Percentiles rank a stretch among this genome's conserved stretches.
Conservation (phyloP, 2,888 invertebrate genomes). For the Bimastos eiseni region DNA sequence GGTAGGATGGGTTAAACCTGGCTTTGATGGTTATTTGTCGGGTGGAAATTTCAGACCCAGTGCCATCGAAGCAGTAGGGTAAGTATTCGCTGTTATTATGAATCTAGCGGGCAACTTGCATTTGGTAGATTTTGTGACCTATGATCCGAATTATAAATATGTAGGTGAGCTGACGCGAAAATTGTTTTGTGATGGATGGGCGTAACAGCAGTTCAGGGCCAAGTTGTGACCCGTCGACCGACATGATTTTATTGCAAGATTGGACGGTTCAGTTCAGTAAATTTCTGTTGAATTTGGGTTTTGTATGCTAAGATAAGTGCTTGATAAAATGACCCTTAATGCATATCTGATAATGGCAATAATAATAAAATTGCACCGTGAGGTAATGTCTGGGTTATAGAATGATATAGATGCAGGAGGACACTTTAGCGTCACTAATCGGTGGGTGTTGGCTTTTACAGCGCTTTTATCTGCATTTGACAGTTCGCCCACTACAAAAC, state of each 20-base stretch:
- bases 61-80: not conserved
- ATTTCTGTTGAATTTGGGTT: not conserved
- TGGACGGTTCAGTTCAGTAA: not conserved
- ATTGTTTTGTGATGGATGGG: too few relatives aligned
- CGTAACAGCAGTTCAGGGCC: not conserved
- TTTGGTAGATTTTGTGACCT: not conserved
- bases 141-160: not conserved
- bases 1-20: not conserved
- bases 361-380: not conserved
- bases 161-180: not conserved
- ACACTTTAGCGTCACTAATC: not conserved
- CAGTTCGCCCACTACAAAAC: not conserved
- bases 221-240: not conserved
- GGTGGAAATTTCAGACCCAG: not conserved
- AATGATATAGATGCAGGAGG: not conserved
- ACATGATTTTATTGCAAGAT: not conserved
- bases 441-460: not conserved
- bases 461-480: not conserved
- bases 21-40: not conserved
- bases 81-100: not conserved
- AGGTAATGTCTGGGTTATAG: not conserved
- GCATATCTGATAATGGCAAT: not conserved
- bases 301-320: not conserved
- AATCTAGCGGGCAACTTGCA: not conserved
- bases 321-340: not conserved